phyloP scores from a whole-genome alignment of 2,113 vertebrate species.

The Antennarius striatus region DNA sequence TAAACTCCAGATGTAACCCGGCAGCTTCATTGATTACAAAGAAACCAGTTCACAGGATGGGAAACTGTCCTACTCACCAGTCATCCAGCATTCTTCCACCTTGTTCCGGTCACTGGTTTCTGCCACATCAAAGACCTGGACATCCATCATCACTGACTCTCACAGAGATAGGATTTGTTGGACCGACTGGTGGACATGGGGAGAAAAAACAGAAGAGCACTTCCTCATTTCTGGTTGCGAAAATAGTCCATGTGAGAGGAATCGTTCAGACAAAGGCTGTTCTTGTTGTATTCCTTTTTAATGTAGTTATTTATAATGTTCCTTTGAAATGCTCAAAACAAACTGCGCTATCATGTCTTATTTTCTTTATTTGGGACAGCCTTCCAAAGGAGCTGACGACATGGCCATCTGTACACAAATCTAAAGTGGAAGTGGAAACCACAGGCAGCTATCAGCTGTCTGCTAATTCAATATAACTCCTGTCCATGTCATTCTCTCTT shows the following conservation, averaged over 20 bases:
- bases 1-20: slow-evolving; percentile 23
- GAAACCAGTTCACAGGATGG: slow-evolving; percentile 26
- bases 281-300: neutral
- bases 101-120: slow-evolving; percentile 44
- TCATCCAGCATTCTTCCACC: slow-evolving; percentile 18
- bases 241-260: slow-evolving; percentile 10
- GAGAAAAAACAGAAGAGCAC: slow-evolving; percentile 61
- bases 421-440: no score
- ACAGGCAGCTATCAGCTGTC: no score
- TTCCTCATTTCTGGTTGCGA: slow-evolving; percentile 45
- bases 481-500: no score
- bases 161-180: slow-evolving; percentile 53
- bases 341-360: no score
- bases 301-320: neutral
- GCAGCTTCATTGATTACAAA: slow-evolving; percentile 27
- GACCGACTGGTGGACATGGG: slow-evolving; percentile 46
- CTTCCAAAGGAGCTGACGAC: no score
- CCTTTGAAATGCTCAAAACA: no score
- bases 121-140: slow-evolving; percentile 54
- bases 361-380: no score
- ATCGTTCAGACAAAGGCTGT: slow-evolving; percentile 6
- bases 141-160: slow-evolving; percentile 12
- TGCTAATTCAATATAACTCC: no score
- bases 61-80: slow-evolving; percentile 28
- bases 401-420: no score